Percentiles rank a stretch among this genome's conserved stretches.
Evolutionary conservation across 2,888 invertebrate genomes (phyloP).

Genomic region (Polyommatus icarus): DNA sequence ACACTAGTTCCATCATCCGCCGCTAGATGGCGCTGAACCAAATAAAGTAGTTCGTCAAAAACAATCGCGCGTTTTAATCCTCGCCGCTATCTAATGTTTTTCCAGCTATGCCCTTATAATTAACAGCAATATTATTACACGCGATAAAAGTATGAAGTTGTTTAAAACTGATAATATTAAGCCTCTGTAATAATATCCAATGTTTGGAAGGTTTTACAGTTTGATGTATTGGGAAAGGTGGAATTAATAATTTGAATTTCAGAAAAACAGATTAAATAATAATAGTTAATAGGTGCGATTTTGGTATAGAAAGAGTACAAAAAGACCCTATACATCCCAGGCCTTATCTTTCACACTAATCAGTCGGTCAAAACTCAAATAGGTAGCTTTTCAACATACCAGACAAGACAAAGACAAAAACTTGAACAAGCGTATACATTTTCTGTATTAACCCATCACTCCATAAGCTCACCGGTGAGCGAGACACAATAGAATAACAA

Average conservation of each 20-base stretch:
- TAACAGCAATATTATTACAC: constrained; percentile 45
- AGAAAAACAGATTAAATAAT: background rate
- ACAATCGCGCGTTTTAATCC: constrained; percentile 47
- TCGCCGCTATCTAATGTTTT: constrained; percentile 56
- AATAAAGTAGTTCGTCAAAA: constrained; percentile 41
- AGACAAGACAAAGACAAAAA: no score
- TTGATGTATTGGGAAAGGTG: background rate
- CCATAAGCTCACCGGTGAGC: no score
- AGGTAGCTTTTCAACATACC: no score
- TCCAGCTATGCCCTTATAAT: constrained; percentile 64
- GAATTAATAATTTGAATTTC: background rate
- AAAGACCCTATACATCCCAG: no score
- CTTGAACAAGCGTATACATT: no score
- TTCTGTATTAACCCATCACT: no score
- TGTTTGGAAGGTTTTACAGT: constrained; percentile 10
- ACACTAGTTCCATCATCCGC: constrained; percentile 35
- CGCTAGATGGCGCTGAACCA: constrained; percentile 59
- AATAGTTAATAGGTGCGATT: no score
- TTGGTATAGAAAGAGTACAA: no score
- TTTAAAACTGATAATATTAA: constrained; percentile 38
- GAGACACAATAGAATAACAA: no score
- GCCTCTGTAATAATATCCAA: constrained; percentile 32
- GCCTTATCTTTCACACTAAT: no score
- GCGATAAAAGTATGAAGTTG: constrained; percentile 29
- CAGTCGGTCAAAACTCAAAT: no score